Percentiles rank a stretch among this genome's conserved stretches.
Conservation (phyloP, 2,888 invertebrate genomes). For the Troides helena region DNA sequence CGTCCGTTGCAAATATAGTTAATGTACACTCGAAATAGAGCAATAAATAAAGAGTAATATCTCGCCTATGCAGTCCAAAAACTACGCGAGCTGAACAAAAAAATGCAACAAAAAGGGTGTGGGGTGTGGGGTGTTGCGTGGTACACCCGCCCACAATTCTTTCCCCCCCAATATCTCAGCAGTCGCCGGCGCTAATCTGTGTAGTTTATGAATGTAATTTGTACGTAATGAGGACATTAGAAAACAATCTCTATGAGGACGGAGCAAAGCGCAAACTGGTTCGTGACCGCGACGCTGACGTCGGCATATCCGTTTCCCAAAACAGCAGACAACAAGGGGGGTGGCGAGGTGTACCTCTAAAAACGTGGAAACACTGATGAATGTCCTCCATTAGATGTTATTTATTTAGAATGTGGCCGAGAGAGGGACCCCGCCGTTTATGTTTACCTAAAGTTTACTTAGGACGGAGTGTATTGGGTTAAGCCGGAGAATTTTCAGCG, state of each 20-base stretch:
- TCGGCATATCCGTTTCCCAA: conserved; percentile 57
- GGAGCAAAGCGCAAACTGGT: conserved; percentile 40
- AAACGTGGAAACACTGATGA: conserved; percentile 80
- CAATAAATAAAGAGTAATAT: conserved; percentile 39
- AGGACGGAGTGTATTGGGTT: conserved; percentile 77
- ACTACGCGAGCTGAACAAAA: conserved; percentile 64
- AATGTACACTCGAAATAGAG: conserved; percentile 19
- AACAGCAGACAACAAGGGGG: conserved; percentile 65
- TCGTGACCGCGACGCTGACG: conserved; percentile 43
- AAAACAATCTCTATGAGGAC: conserved; percentile 39
- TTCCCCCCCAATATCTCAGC: conserved; percentile 67
- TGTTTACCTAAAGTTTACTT: conserved; percentile 78
- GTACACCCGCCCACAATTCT: conserved; percentile 52
- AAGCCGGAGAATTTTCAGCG: conserved; percentile 71
- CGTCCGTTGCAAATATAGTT: background rate
- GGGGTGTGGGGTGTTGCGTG: conserved; percentile 69
- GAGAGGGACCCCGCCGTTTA: conserved; percentile 73
- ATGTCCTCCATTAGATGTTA: conserved; percentile 81
- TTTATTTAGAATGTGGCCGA: conserved; percentile 81
- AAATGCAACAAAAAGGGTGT: conserved; percentile 73
- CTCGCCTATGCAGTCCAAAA: conserved; percentile 55
- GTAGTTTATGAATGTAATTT: conserved; percentile 68
- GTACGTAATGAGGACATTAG: conserved; percentile 40
- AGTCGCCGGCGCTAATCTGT: conserved; percentile 75
- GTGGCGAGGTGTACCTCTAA: conserved; percentile 72